A percentile compares a stretch with the other conserved stretches of the same genome.
phyloP scores from a whole-genome alignment of 2,888 invertebrate genomes.

The Cynaeus angustus region DNA sequence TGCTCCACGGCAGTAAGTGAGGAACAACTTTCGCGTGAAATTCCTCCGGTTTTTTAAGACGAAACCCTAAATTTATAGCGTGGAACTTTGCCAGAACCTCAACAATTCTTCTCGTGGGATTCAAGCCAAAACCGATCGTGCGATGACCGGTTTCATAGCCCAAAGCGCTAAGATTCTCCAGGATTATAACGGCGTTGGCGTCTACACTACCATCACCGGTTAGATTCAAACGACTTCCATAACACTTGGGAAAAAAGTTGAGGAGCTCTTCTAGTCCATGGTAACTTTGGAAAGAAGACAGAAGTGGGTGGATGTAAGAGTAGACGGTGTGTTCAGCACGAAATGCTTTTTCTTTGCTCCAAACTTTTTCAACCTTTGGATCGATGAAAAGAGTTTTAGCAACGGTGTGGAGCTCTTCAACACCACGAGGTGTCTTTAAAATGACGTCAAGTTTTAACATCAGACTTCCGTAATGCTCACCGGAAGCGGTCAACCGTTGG shows the following conservation, averaged over 20 bases:
- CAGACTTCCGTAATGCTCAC: background rate
- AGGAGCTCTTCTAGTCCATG: conserved; percentile 33
- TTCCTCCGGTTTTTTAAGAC: background rate
- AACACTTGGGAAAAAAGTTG: conserved; percentile 47
- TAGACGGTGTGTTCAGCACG: conserved; percentile 48
- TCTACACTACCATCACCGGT: conserved; percentile 15
- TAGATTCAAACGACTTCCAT: conserved; percentile 42
- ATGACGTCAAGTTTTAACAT: background rate
- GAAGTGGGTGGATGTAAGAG: conserved; percentile 42
- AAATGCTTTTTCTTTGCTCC: conserved; percentile 48
- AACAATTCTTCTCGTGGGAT: conserved; percentile 34
- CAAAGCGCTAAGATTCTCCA: conserved; percentile 48
- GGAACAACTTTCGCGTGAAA: background rate
- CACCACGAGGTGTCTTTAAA: background rate
- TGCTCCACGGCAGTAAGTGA: background rate
- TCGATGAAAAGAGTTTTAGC: conserved; percentile 50
- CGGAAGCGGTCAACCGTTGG: background rate
- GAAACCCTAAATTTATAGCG: conserved; percentile 37
- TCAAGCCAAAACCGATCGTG: conserved; percentile 43
- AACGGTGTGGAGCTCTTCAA: conserved; percentile 17
- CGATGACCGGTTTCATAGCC: conserved; percentile 41
- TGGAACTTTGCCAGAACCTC: conserved; percentile 44
- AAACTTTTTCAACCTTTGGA: conserved; percentile 40
- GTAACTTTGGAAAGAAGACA: conserved; percentile 41
- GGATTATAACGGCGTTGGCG: conserved; percentile 45